These are phyloP conservation scores for Drosophila emarginata DNA, from an alignment of 2,888 invertebrate species.

Conservation along the genomic window DNA sequence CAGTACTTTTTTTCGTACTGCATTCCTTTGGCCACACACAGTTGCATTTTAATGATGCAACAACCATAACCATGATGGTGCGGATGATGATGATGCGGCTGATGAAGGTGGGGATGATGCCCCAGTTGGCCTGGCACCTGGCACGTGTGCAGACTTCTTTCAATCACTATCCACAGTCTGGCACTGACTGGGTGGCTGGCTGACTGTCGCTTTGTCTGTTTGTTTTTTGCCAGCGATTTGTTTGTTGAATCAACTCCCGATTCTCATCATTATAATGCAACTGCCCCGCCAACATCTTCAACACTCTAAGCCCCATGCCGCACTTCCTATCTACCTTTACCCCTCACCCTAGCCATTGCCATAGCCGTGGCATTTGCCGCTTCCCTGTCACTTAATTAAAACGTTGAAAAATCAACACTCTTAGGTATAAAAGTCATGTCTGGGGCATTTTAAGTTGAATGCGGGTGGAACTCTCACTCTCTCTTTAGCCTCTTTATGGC, in stretches of 20 bases:
- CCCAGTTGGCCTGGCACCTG: conserved; percentile 8
- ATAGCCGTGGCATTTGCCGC: conserved; percentile 13
- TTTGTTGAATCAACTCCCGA: conserved; percentile 63
- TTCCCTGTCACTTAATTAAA: conserved; percentile 71
- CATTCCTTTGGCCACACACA: conserved; percentile 66
- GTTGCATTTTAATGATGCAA: conserved; percentile 74
- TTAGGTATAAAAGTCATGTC: conserved; percentile 5
- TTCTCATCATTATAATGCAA: conserved; percentile 57
- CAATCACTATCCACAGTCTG: conserved; percentile 54
- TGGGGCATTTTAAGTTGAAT: conserved; percentile 34
- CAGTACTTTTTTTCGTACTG: conserved; percentile 32
- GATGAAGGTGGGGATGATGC: not conserved
- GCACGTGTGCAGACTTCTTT: conserved; percentile 62
- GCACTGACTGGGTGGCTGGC: conserved; percentile 17
- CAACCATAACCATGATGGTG: conserved; percentile 5
- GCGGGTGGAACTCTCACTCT: conserved; percentile 23
- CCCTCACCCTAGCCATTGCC: not conserved
- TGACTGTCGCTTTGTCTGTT: conserved; percentile 35
- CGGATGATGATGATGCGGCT: not conserved
- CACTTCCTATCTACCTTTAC: not conserved
- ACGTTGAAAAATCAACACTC: conserved; percentile 73
- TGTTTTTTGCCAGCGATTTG: conserved; percentile 65
- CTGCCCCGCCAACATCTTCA: conserved; percentile 34
- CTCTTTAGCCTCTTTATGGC: conserved; percentile 50
- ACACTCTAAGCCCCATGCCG: not conserved